Percentiles rank a stretch among this genome's conserved stretches.
phyloP scores from a whole-genome alignment of 2,888 invertebrate genomes.

The Blastobasis lacticolella region DNA sequence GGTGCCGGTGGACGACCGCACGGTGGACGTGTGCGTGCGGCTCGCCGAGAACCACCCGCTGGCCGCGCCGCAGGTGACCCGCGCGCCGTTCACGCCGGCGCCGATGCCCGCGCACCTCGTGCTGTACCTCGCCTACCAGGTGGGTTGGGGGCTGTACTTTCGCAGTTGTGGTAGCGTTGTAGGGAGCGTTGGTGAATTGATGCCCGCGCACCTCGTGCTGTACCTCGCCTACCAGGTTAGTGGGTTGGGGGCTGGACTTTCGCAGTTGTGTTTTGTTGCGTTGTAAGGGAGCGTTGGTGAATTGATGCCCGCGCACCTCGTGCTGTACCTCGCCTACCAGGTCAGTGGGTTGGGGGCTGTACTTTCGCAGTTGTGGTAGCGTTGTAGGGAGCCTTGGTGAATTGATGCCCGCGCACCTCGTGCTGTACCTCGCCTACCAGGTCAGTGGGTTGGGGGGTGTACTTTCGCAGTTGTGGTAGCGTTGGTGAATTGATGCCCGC shows the following conservation, averaged over 20 bases:
- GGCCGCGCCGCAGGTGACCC: conserved; percentile 34
- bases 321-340: conserved; percentile 90
- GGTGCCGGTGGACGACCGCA: conserved; percentile 87
- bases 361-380: neutral
- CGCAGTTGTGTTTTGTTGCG: too few relatives aligned
- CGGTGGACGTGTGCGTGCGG: conserved; percentile 84
- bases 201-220: too few relatives aligned
- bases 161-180: neutral
- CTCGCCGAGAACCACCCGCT: conserved; percentile 91
- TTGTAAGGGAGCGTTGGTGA: too few relatives aligned
- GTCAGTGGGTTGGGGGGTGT: too few relatives aligned
- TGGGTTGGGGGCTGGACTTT: too few relatives aligned
- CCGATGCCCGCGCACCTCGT: conserved; percentile 67
- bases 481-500: too few relatives aligned
- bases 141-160: conserved; percentile 43
- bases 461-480: too few relatives aligned
- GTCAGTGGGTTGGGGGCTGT: too few relatives aligned
- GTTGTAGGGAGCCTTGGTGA: neutral
- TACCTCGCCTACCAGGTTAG: too few relatives aligned
- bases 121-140: conserved; percentile 91
- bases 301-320: conserved; percentile 66
- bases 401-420: too few relatives aligned
- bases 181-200: neutral
- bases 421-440: too few relatives aligned
- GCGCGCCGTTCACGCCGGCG: conserved; percentile 30